Percentiles rank a stretch among this genome's conserved stretches.
Evolutionary conservation across 2,113 vertebrate species (phyloP).

Genomic region (Crotalus helleri): DNA sequence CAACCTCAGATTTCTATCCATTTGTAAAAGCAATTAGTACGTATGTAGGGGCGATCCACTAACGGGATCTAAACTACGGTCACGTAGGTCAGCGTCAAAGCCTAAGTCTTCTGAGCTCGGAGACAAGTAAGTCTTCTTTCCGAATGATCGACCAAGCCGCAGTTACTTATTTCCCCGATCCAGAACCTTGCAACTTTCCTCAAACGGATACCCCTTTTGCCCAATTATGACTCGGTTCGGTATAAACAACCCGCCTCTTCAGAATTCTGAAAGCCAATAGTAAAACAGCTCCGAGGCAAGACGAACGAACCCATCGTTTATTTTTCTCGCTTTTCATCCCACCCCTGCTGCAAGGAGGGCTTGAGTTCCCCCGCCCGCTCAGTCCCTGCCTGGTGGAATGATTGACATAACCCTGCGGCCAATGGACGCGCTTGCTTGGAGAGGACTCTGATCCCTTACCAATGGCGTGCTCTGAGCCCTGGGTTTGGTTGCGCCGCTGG

Average conservation of each 20-base stretch:
- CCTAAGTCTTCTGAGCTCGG: background rate
- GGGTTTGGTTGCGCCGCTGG: background rate
- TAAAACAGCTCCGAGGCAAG: background rate
- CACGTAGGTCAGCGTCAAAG: background rate
- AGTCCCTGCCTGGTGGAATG: background rate
- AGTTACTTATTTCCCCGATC: background rate
- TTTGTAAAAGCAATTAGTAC: background rate
- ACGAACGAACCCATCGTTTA: background rate
- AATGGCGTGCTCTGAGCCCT: conserved; percentile 10
- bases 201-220: rapidly evolving
- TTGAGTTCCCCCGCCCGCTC: rapidly evolving
- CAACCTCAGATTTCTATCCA: background rate
- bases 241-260: rapidly evolving
- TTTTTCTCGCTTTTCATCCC: background rate
- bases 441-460: background rate
- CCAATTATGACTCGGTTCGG: rapidly evolving
- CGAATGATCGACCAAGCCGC: background rate
- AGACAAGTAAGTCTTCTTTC: too few relatives aligned
- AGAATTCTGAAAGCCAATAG: rapidly evolving
- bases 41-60: background rate
- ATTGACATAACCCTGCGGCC: rapidly evolving
- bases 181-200: rapidly evolving
- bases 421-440: background rate
- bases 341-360: background rate
- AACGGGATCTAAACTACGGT: background rate